Evolutionary conservation across 1,140 invertebrate genomes (phyloP).

Genomic region (Brachionus sp.): DNA sequence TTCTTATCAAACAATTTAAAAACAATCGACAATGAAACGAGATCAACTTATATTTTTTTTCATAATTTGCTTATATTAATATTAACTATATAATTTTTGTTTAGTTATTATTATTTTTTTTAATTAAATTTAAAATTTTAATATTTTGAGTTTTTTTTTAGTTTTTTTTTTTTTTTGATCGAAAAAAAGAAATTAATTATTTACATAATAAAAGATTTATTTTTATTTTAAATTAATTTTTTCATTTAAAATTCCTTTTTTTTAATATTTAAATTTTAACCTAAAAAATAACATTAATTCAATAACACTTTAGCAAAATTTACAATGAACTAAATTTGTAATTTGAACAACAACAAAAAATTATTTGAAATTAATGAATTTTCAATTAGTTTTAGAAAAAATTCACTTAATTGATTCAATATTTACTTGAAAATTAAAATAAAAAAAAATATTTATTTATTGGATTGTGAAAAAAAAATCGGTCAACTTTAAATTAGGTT

Average conservation of each 20-base stretch:
- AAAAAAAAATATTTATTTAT: not conserved
- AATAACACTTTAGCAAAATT: not conserved
- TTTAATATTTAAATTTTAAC: not conserved
- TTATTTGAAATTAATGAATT: not conserved
- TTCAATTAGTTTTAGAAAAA: not conserved
- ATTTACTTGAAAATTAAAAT: not conserved
- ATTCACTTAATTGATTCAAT: not conserved
- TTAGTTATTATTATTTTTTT: not conserved
- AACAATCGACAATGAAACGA: conserved; percentile 9
- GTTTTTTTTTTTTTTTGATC: not conserved
- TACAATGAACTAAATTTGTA: not conserved
- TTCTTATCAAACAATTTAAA: not conserved
- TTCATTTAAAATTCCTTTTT: not conserved
- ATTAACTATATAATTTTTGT: not conserved
- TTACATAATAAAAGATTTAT: not conserved
- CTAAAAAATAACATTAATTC: not conserved
- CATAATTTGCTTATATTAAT: not conserved
- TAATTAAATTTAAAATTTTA: not conserved
- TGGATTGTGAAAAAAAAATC: no score
- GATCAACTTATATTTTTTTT: not conserved
- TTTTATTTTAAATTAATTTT: not conserved
- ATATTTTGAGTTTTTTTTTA: not conserved
- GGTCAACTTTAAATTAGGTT: not conserved
- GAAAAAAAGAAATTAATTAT: not conserved
- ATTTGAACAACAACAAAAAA: not conserved